These are phyloP conservation scores for Mallotus villosus DNA, from an alignment of 2,797 vertebrate species.

Conservation along the genomic window DNA sequence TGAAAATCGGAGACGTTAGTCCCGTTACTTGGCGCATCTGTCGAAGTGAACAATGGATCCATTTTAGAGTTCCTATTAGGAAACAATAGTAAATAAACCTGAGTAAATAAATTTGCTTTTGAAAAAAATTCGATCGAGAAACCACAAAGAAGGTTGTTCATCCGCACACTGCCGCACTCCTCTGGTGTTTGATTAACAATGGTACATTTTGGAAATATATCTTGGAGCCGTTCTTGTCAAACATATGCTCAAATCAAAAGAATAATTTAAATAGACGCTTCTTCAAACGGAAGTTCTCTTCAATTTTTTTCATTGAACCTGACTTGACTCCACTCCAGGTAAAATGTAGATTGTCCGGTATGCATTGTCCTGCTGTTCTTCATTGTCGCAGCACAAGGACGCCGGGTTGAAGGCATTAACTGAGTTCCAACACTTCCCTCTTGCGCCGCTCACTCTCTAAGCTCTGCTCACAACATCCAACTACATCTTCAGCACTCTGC, in stretches of 20 bases:
- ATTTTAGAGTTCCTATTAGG: constrained; percentile 42
- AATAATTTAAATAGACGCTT: neutral
- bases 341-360: constrained; percentile 47
- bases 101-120: neutral
- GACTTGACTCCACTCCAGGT: constrained; percentile 35
- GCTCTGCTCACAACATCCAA: neutral
- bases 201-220: neutral
- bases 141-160: constrained; percentile 27
- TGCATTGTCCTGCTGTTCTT: neutral
- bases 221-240: neutral
- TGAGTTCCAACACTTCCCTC: neutral
- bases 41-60: constrained; percentile 69
- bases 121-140: neutral
- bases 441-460: constrained; percentile 3
- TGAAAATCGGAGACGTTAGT: constrained; percentile 57
- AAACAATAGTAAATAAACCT: neutral
- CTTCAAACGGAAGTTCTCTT: neutral
- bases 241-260: neutral
- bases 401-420: neutral
- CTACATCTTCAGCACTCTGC: neutral
- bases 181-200: neutral
- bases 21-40: constrained; percentile 48
- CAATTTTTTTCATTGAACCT: no score
- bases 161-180: neutral
- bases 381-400: neutral